phyloP scores from a whole-genome alignment of 2,888 invertebrate genomes.

The Mesorhabditis belari region DNA sequence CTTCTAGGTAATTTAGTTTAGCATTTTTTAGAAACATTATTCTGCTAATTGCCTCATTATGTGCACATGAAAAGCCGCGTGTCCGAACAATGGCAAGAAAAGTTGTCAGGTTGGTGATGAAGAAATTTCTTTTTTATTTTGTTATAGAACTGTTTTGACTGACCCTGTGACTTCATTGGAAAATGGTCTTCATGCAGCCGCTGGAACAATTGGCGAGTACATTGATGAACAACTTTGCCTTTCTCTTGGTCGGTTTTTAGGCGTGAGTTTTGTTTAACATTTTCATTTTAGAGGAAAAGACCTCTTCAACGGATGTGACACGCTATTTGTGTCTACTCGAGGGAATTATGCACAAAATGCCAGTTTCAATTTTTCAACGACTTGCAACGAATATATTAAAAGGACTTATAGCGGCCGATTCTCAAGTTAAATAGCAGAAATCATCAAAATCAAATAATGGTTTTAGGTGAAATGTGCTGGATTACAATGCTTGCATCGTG shows the following conservation, averaged over 20 bases:
- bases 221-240: conserved; percentile 27
- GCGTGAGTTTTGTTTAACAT: background rate
- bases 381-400: conserved; percentile 35
- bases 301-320: conserved; percentile 25
- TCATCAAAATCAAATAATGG: background rate
- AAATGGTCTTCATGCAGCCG: conserved; percentile 40
- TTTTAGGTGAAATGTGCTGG: conserved; percentile 38
- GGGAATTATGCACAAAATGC: conserved; percentile 47
- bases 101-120: conserved; percentile 12
- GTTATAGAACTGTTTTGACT: conserved; percentile 32
- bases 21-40: conserved; percentile 36
- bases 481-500: conserved; percentile 40
- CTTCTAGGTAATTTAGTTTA: no score
- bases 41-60: conserved; percentile 33
- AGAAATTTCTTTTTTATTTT: background rate
- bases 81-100: conserved; percentile 44
- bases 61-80: conserved; percentile 43
- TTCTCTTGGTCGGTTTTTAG: conserved; percentile 15
- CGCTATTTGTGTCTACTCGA: conserved; percentile 43
- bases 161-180: conserved; percentile 43
- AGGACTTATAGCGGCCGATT: conserved; percentile 31
- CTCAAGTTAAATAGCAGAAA: conserved; percentile 21
- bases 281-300: conserved; percentile 15
- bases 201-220: conserved; percentile 29
- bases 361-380: conserved; percentile 32